Evolutionary conservation across 2,113 vertebrate genomes (phyloP), one percentile per base, ranked within the genome.

Genomic region (Pardalotus punctatus): DNA sequence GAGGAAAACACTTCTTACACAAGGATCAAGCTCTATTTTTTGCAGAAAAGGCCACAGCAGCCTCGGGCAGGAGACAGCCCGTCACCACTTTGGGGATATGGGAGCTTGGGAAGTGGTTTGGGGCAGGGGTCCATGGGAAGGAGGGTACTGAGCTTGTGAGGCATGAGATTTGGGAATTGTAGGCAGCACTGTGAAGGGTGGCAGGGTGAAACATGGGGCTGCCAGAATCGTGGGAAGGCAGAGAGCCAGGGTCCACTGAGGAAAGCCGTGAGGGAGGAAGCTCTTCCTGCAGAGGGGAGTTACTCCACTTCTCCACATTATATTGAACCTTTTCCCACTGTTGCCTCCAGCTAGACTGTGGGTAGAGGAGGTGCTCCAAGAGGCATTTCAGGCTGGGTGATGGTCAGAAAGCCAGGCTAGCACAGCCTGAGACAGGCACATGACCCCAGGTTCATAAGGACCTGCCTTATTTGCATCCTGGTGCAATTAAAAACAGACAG

Each of bases 11-110:
- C 4, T 13, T 2, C 51, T 45, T 12, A 16, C 31, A 14, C 3
- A 7, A 19, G 23, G n/a, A 48, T 17, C 0, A 1, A 74, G 31
- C 33, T 53, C 29, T 16, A 1, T 5, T 50, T 24, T 69, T 48
- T 3, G 0, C 29, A 3, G 0, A 29, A 40, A 83, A 87, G 53
- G 78, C 60, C 19, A 0, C 47, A 18, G 13, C 28, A n/a, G 40
- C 23, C 53, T 43, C 4, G 2, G 50, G 54, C 48, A 10, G 64
- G 60, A 14, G 62, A 14, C 0, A 0, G 57, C 10, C 3, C 0
- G 0, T 31, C 21, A n/a, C 4, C 18, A 11, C 35, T 74, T 15
- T 8, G 56, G 33, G 25, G 8, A 3, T 4, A 10, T 8, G 1
- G 38, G 18, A 5, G 10, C 36, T 61, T 38, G 20, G 35, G 53